Evolutionary conservation across 2,888 invertebrate species (phyloP).

Genomic region (Tuta absoluta): DNA sequence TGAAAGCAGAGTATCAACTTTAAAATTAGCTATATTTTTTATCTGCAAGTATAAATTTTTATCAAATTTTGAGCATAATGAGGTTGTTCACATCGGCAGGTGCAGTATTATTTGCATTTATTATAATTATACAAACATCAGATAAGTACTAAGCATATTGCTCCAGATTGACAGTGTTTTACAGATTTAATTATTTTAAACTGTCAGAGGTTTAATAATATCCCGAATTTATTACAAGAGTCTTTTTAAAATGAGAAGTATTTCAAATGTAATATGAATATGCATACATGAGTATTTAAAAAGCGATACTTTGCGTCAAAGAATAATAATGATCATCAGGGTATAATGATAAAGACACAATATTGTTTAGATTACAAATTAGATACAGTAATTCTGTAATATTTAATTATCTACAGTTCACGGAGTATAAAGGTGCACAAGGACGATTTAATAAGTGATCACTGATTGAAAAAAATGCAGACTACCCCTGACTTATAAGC

Average conservation of each 20-base stretch:
- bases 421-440: not conserved
- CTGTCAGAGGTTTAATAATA: constrained; percentile 44
- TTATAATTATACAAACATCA: not conserved
- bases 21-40: too few relatives aligned
- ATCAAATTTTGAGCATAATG: constrained; percentile 9
- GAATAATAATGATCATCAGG: too few relatives aligned
- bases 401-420: not conserved
- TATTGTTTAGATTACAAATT: too few relatives aligned
- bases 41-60: not conserved
- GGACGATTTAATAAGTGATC: not conserved
- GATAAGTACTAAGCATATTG: constrained; percentile 8
- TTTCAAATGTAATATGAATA: too few relatives aligned
- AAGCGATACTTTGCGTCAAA: too few relatives aligned
- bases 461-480: constrained; percentile 7
- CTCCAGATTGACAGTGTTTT: constrained; percentile 12
- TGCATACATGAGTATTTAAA: too few relatives aligned
- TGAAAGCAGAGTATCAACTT: too few relatives aligned
- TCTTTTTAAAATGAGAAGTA: constrained; percentile 38
- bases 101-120: constrained; percentile 1
- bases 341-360: too few relatives aligned
- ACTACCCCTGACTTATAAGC: constrained; percentile 32
- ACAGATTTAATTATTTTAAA: constrained; percentile 23
- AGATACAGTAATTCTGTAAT: not conserved
- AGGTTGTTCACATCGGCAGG: constrained; percentile 18
- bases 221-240: constrained; percentile 46